Percentiles rank a stretch among this genome's conserved stretches.
These are phyloP conservation scores for Julus scanicus DNA, from an alignment of 2,888 invertebrate species.

Conservation along the genomic window DNA sequence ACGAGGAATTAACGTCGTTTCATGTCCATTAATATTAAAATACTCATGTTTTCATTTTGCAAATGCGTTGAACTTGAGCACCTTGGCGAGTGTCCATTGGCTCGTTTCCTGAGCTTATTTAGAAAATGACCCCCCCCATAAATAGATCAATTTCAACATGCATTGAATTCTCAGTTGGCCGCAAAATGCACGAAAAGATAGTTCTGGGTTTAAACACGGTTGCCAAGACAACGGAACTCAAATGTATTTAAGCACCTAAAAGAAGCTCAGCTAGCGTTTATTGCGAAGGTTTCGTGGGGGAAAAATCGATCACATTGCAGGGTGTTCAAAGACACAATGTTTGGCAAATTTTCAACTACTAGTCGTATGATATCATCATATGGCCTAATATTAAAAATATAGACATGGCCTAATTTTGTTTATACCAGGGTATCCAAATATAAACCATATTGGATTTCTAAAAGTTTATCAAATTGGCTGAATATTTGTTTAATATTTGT, in stretches of 20 bases:
- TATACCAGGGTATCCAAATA: no score
- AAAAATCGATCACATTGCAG: background rate
- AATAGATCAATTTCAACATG: conserved; percentile 12
- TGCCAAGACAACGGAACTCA: conserved; percentile 25
- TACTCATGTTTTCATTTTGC: conserved; percentile 17
- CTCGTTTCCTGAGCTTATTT: background rate
- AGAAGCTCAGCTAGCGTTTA: conserved; percentile 10
- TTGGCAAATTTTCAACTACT: no score
- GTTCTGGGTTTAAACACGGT: background rate
- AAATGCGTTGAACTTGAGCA: background rate
- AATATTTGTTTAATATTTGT: no score
- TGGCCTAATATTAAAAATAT: no score
- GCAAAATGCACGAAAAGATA: background rate
- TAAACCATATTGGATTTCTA: no score
- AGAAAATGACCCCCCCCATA: background rate
- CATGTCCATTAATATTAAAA: conserved; percentile 12
- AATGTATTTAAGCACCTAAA: conserved; percentile 14
- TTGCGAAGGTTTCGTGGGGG: background rate
- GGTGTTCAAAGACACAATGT: background rate
- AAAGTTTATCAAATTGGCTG: no score
- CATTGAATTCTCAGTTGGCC: background rate
- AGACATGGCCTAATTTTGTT: no score
- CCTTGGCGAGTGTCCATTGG: background rate
- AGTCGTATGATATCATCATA: no score
- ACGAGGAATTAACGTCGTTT: conserved; percentile 27